Evolutionary conservation across 2,797 vertebrate species (phyloP).

Genomic region (Enteromius anoplus): DNA sequence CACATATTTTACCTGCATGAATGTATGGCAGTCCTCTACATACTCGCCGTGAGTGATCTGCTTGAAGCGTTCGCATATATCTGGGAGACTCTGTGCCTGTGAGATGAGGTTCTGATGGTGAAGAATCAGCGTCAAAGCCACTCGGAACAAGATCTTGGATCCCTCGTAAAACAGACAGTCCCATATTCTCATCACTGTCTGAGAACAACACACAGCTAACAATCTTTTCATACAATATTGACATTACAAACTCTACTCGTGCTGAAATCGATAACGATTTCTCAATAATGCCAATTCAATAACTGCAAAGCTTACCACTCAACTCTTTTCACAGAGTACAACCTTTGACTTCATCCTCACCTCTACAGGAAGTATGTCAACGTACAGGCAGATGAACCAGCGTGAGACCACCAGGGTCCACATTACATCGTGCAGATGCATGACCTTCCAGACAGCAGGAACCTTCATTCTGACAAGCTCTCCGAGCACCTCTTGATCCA

Average conservation of each 20-base stretch:
- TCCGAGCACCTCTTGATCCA: conserved; percentile 91
- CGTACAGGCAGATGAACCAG: conserved; percentile 97
- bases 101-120: conserved; percentile 88
- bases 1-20: conserved; percentile 87
- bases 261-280: background rate
- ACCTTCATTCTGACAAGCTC: conserved; percentile 90
- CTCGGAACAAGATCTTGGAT: conserved; percentile 94
- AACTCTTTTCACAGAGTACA: background rate
- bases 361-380: conserved; percentile 94
- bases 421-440: conserved; percentile 85
- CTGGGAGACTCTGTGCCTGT: conserved; percentile 82
- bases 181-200: conserved; percentile 97
- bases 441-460: conserved; percentile 86
- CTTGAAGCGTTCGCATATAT: conserved; percentile 90
- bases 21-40: conserved; percentile 89
- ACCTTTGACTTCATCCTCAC: conserved; percentile 67
- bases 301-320: background rate
- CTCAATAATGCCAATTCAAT: background rate
- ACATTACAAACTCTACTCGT: background rate
- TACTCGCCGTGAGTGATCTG: conserved; percentile 86
- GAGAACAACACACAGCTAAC: conserved; percentile 10
- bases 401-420: conserved; percentile 93
- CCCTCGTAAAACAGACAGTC: conserved; percentile 96
- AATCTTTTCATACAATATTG: background rate
- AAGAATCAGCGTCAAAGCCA: conserved; percentile 89